Base-by-base conservation (phyloP, 1,140 invertebrate genomes). In the Brachionus asplanchnoidis region DNA sequence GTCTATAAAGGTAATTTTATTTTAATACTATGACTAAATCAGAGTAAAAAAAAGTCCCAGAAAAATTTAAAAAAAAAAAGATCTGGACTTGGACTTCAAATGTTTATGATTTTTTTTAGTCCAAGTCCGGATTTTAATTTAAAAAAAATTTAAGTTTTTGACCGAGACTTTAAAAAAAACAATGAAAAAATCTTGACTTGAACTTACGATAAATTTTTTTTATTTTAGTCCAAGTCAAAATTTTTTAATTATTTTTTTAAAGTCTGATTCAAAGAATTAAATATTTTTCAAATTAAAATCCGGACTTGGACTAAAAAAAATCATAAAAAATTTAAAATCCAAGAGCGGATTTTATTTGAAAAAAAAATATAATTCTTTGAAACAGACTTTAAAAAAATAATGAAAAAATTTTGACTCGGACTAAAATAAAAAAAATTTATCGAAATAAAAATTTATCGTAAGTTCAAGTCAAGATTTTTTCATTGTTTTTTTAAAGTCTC, bases 141-240 rank as follows among this genome's bases (percentile, higher is more conserved):
- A 85, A 46, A 84, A 46, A 28, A 86, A 85, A 50, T 85, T 84
- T 42, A 90, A 88, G 53, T 88, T 87, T 87, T 90, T 46, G 85
- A 87, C 28, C 88, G 91, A 56, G 88, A 88, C 85, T 85, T 88
- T 87, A 85, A 87, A 85, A n/a, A 87, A 90, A 88, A 87, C 86
- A 82, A 36, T 32, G 85, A 86, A 50, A 32, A 85, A 85, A 73
- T 82, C 28, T 56, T 26, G 28, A 46, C 44, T 65, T 86, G 84
- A 12, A 26, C 50, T 75, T 32, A 26, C 26, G 86, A 73, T 86
- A 85, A 23, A 85, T 86, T n/a, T 46, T 83, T 14, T 11, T 28
- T 20, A 26, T 50, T 28, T 85, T 80, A 85, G 53, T 80, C 85
- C 23, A 17, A 28, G 17, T 85, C 80, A 80, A 36, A 36, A 70